phyloP scores from a whole-genome alignment of 1,140 invertebrate species.

The Periplaneta americana region DNA sequence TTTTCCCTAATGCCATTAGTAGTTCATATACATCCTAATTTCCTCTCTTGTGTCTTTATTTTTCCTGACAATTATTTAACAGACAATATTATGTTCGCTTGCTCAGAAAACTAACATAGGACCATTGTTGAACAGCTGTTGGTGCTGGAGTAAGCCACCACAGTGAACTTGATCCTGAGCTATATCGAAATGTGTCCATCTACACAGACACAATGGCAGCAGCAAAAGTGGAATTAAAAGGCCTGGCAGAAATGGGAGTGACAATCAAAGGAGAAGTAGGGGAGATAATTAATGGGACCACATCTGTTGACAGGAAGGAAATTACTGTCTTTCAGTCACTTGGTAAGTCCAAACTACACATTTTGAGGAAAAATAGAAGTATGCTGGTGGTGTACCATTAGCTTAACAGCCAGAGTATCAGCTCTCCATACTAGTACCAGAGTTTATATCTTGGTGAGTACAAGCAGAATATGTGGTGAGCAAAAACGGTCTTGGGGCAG shows the following conservation, averaged over 20 bases:
- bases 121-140: constrained; percentile 31
- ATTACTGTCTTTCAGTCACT: constrained; percentile 36
- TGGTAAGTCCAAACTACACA: constrained; percentile 30
- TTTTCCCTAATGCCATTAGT: too few relatives aligned
- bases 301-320: constrained; percentile 12
- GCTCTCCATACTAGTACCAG: too few relatives aligned
- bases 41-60: too few relatives aligned
- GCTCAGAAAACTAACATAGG: background rate
- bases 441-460: too few relatives aligned
- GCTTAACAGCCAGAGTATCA: too few relatives aligned
- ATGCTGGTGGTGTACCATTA: too few relatives aligned
- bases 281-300: constrained; percentile 27
- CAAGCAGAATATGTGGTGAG: too few relatives aligned
- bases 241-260: constrained; percentile 25
- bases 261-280: constrained; percentile 37
- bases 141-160: constrained; percentile 36
- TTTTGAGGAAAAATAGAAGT: too few relatives aligned
- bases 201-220: constrained; percentile 37
- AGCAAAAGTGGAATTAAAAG: constrained; percentile 34
- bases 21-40: too few relatives aligned
- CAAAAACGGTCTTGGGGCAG: too few relatives aligned
- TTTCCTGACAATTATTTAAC: too few relatives aligned
- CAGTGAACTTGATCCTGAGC: constrained; percentile 33
- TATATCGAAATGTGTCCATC: constrained; percentile 33
- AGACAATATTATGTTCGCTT: too few relatives aligned